Percentiles rank a stretch among this genome's conserved stretches.
Conservation (phyloP, 2,113 vertebrate genomes). For the Vidua chalybeata region DNA sequence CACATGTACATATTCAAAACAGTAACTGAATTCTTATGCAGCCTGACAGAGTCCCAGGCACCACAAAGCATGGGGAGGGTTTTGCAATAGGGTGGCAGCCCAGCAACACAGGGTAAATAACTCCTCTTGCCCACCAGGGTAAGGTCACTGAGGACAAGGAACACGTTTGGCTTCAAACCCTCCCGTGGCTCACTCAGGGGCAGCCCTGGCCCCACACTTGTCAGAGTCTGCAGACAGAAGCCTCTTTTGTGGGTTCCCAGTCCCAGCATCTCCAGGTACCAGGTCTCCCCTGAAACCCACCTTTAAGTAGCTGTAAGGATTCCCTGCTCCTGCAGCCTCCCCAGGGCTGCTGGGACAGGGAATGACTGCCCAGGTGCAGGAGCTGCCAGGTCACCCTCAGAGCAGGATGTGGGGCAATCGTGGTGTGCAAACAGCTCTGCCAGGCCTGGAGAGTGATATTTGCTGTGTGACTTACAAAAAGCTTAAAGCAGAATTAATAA, state of each 20-base stretch:
- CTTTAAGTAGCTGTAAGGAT: background rate
- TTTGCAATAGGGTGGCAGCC: background rate
- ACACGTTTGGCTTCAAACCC: background rate
- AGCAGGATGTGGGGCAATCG: background rate
- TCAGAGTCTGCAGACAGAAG: background rate
- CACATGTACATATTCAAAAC: background rate
- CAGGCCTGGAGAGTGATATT: background rate
- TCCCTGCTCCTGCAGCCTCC: background rate
- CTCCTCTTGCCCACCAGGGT: accelerated
- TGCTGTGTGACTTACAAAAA: background rate
- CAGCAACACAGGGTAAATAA: background rate
- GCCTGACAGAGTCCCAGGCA: background rate
- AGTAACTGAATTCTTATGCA: background rate
- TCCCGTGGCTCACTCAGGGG: accelerated
- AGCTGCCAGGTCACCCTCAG: background rate
- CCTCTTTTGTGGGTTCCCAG: background rate
- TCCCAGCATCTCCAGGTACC: no score
- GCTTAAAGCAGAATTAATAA: background rate
- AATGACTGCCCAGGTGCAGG: background rate
- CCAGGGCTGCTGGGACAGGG: background rate
- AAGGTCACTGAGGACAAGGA: background rate
- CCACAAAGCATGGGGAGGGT: accelerated
- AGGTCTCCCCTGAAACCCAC: background rate
- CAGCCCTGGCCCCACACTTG: background rate
- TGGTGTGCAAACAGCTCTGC: background rate